Evolutionary conservation across 2,888 invertebrate genomes (phyloP).

Genomic region (Abrostola tripartita): DNA sequence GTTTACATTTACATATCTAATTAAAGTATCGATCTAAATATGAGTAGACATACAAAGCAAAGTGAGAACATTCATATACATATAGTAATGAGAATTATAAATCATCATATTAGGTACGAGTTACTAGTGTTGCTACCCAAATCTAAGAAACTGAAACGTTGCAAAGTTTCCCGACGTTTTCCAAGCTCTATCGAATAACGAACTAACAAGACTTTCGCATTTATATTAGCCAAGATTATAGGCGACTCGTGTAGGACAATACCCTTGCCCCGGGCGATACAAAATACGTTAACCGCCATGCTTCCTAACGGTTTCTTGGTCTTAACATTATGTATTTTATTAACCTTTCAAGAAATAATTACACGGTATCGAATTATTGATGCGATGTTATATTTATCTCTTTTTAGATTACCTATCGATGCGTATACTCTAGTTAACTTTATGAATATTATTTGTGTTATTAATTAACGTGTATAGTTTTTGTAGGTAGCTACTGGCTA

Average conservation of each 20-base stretch:
- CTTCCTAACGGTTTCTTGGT: conserved; percentile 49
- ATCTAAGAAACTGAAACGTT: not conserved
- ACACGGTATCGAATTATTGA: conserved; percentile 31
- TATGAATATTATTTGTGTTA: conserved; percentile 20
- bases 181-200: conserved; percentile 40
- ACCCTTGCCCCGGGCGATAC: conserved; percentile 38
- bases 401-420: conserved; percentile 30
- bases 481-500: too few relatives aligned
- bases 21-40: too few relatives aligned
- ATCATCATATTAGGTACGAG: too few relatives aligned
- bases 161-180: conserved; percentile 20
- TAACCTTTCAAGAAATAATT: conserved; percentile 52
- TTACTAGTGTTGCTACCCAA: too few relatives aligned
- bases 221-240: conserved; percentile 50
- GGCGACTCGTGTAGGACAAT: conserved; percentile 46
- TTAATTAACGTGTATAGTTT: conserved; percentile 21
- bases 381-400: conserved; percentile 30
- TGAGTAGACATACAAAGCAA: too few relatives aligned
- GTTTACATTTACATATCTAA: too few relatives aligned
- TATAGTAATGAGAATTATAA: too few relatives aligned
- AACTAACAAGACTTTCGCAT: conserved; percentile 54
- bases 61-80: too few relatives aligned
- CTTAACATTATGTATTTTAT: conserved; percentile 39
- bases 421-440: conserved; percentile 17
- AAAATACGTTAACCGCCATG: conserved; percentile 33